Evolutionary conservation across 2,888 invertebrate species (phyloP), one percentile per base, ranked within the genome.

Genomic region (Brachyptera putata): DNA sequence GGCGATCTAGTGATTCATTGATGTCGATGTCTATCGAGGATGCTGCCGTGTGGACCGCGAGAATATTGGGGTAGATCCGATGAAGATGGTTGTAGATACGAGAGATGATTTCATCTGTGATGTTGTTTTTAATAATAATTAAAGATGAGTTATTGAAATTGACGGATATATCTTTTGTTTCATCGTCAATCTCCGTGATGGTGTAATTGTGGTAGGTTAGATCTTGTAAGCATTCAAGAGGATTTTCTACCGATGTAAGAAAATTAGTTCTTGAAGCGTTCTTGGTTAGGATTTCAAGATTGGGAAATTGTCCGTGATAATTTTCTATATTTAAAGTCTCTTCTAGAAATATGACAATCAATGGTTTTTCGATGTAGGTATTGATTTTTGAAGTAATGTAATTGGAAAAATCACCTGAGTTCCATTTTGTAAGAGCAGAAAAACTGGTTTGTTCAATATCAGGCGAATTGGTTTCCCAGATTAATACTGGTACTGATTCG

Each of bases 41-140:
- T 26, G 74, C 72, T 0, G 79, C 83, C 0, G 85, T 84, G 67
- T 83, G 84, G 0, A 85, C 62, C 1, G 78, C 82, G 5, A 84
- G 69, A 1, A 84, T 76, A 46, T 79, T 75, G 2, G 71, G 69
- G 61, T 80, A 69, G 13, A 74, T 69, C 4, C 77, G 71, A 21
- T 76, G 67, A n/a, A 85, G 70, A 55, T 80, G 73, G 0, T 75
- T 72, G 66, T 79, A 77, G 66, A 81, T 75, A 2, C 80, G 74
- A 41, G 76, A 72, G 71, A 87, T 84, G 9, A 58, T 16, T 25
- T 25, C 16, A 46, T 66, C 82, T 69, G 86, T 86, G 24, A 82
- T 77, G 49, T 76, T 76, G 11, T 69, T 36, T 56, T 65, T 65
- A 3, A 69, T 61, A 55, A 63, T 49, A 7, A 67, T 21, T 22